A percentile compares a stretch with the other conserved stretches of the same genome.
Evolutionary conservation across 2,113 vertebrate species (phyloP).

Genomic region (Elephantulus edwardii): DNA sequence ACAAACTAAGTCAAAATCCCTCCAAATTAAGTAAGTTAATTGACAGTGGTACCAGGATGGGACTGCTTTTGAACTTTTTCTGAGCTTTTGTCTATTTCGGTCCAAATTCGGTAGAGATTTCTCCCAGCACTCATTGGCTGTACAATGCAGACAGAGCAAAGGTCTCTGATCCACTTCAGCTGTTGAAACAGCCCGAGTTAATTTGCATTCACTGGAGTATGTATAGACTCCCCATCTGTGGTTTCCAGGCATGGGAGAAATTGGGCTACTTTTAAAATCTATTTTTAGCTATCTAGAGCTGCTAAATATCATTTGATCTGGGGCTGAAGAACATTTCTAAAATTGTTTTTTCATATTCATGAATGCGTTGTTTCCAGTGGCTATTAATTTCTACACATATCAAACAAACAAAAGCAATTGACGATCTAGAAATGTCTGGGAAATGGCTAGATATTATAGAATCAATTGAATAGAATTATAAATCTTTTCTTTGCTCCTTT

Average conservation of each 20-base stretch:
- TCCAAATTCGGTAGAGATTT: neutral
- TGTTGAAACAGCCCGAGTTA: slow-evolving; percentile 42
- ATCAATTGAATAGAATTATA: slow-evolving; percentile 49
- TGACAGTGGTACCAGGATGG: neutral
- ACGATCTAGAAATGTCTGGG: slow-evolving; percentile 66
- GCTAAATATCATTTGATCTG: slow-evolving; percentile 69
- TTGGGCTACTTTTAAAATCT: slow-evolving; percentile 72
- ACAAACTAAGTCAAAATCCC: neutral
- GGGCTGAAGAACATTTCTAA: slow-evolving; percentile 59
- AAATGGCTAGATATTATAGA: slow-evolving; percentile 69
- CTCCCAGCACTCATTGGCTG: neutral
- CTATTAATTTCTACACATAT: slow-evolving; percentile 58
- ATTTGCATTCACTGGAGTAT: slow-evolving; percentile 53
- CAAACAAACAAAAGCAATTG: slow-evolving; percentile 69
- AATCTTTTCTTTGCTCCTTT: neutral
- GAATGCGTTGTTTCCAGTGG: slow-evolving; percentile 70
- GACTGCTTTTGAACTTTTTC: slow-evolving; percentile 52
- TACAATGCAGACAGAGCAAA: accelerated
- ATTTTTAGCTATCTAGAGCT: slow-evolving; percentile 61
- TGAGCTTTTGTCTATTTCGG: neutral
- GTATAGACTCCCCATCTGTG: neutral
- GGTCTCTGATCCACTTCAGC: slow-evolving; percentile 57
- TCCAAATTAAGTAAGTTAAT: slow-evolving; percentile 9
- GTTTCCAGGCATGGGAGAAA: slow-evolving; percentile 68
- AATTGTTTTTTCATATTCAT: slow-evolving; percentile 75